Evolutionary conservation across 2,113 vertebrate species (phyloP).

Genomic region (Tragelaphus buxtoni): DNA sequence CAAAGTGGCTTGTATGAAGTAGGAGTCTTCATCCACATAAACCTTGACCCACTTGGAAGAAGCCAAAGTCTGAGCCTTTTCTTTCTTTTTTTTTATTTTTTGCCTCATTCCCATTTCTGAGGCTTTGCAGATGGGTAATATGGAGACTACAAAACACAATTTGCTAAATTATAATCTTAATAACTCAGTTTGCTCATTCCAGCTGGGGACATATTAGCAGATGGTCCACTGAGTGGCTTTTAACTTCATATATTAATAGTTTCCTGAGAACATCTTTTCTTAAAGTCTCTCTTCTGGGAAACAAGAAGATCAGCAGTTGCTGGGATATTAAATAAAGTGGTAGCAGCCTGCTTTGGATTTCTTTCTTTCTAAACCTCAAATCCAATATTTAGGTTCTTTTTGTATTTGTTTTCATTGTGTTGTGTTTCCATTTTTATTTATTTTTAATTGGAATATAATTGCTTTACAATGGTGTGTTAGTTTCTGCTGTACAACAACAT

Average conservation of each 20-base stretch:
- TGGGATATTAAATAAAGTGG: not conserved
- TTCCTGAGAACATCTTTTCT: constrained; percentile 45
- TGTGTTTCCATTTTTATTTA: constrained; percentile 6
- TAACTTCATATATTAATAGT: constrained; percentile 53
- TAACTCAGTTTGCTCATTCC: constrained; percentile 49
- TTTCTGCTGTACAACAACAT: not conserved
- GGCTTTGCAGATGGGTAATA: constrained; percentile 2
- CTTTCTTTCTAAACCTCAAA: constrained; percentile 30
- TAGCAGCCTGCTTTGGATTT: not conserved
- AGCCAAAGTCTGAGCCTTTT: not conserved
- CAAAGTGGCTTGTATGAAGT: constrained; percentile 14
- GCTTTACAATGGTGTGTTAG: not conserved
- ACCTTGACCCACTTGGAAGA: not conserved
- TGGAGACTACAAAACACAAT: constrained; percentile 36
- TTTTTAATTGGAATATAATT: not conserved
- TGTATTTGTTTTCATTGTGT: not conserved
- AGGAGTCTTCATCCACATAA: not conserved
- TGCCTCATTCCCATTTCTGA: constrained; percentile 35
- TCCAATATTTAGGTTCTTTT: not conserved
- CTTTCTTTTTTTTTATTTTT: not conserved
- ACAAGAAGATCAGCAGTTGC: not conserved
- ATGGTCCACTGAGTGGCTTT: constrained; percentile 53
- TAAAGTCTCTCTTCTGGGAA: constrained; percentile 45
- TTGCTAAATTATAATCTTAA: constrained; percentile 55
- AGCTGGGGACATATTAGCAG: constrained; percentile 43